These are phyloP conservation scores for Agapostemon virescens DNA, from an alignment of 2,888 invertebrate species.

Conservation along the genomic window DNA sequence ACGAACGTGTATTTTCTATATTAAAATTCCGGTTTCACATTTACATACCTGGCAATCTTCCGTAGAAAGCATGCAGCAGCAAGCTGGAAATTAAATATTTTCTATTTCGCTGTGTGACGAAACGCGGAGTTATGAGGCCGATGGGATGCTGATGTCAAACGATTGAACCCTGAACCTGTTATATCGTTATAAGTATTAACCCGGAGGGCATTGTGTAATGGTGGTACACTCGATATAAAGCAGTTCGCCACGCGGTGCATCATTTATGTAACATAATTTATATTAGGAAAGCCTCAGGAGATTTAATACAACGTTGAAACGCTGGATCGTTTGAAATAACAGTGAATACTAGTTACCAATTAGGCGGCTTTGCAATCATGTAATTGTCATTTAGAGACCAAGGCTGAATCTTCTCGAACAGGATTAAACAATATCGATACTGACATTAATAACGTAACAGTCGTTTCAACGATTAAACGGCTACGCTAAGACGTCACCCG, in stretches of 20 bases:
- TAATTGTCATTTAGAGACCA: no score
- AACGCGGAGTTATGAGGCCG: conserved; percentile 23
- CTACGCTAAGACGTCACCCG: no score
- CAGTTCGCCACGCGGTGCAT: conserved; percentile 15
- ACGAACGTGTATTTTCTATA: no score
- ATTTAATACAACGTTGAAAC: not conserved
- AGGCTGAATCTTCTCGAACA: no score
- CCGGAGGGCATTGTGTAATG: conserved; percentile 52
- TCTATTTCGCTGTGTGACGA: conserved; percentile 16
- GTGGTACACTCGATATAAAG: conserved; percentile 37
- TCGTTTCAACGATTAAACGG: no score
- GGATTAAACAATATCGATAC: no score
- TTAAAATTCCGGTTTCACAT: no score
- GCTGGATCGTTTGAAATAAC: not conserved
- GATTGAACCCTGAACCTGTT: conserved; percentile 62
- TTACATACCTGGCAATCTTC: no score
- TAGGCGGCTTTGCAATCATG: no score
- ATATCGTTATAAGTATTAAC: conserved; percentile 49
- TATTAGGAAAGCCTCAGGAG: not conserved
- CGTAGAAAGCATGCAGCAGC: not conserved
- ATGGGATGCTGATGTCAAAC: conserved; percentile 51
- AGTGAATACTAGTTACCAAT: not conserved
- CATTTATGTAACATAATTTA: conserved; percentile 15
- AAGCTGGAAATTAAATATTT: conserved; percentile 19
- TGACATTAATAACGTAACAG: no score